Base-by-base conservation (phyloP, 2,888 invertebrate species). In the Rosalia funebris region DNA sequence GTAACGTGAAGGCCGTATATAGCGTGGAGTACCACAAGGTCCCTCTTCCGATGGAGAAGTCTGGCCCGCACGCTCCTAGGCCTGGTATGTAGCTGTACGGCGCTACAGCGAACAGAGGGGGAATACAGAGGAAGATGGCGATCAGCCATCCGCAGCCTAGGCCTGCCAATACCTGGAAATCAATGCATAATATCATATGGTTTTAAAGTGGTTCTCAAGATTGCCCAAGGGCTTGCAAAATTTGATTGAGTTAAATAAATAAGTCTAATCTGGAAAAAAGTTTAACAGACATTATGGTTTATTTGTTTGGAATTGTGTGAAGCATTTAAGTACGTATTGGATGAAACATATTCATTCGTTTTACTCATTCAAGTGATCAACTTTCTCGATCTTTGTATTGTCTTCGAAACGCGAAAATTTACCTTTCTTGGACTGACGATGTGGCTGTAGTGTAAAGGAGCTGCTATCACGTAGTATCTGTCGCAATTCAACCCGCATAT, bases 401-500 rank as follows among this genome's bases (percentile, higher is more conserved):
- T 25, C 25, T 3, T 25, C 25, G 25, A 25, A n/a, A n/a, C n/a
- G n/a, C 25, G 25, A 7, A 12, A 12, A 46, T 63, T 72, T 74
- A 89, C 89, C 84, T 89, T 89, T 70, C 85, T 87, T 0, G 90
- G 87, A 36, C 89, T 91, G 15, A 92, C 90, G 57, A 92, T 84
- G 50, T 90, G 89, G 17, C 89, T 88, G 80, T 93, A 93, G 76
- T 92, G 92, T 60, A 93, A 80, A 0, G 92, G 92, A 0, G 91
- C 89, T 0, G 91, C 89, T 52, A 93, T 92, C 39, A 92, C 92
- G 62, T 91, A 91, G 65, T 91, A 92, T 62, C 91, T 84, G 80
- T 91, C 91, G 58, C 90, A 91, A 75, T 92, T 92, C 62, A 92
- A 83, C 2, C 91, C 92, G 69, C 91, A 91, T 25, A 92, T 88